A percentile compares a stretch with the other conserved stretches of the same genome.
Evolutionary conservation across 2,113 vertebrate genomes (phyloP).

Genomic region (Limanda limanda): DNA sequence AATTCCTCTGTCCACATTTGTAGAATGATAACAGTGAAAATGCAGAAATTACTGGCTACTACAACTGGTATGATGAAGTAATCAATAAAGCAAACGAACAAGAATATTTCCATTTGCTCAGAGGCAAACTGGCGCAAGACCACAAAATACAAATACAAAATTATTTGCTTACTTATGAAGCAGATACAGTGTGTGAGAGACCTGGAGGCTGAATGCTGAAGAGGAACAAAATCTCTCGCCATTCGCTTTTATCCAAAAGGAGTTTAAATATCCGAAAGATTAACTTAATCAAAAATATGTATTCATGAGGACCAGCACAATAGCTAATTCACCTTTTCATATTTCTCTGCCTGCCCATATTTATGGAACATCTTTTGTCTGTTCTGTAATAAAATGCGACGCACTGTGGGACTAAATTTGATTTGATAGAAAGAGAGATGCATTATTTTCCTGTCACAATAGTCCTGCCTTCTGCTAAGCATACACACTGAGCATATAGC

Average conservation of each 20-base stretch:
- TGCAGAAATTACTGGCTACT: background rate
- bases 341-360: slow-evolving; percentile 44
- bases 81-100: background rate
- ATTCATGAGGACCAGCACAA: slow-evolving; percentile 70
- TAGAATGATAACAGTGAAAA: background rate
- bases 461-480: slow-evolving; percentile 30
- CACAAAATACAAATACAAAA: slow-evolving; percentile 9
- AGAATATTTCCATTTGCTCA: background rate
- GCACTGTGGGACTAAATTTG: slow-evolving; percentile 52
- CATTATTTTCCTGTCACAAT: slow-evolving; percentile 54
- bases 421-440: slow-evolving; percentile 58
- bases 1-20: background rate
- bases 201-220: slow-evolving; percentile 21
- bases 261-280: slow-evolving; percentile 60
- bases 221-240: slow-evolving; percentile 16
- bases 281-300: slow-evolving; percentile 71
- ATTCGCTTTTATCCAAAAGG: slow-evolving; percentile 15
- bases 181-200: slow-evolving; percentile 24
- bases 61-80: background rate
- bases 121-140: background rate
- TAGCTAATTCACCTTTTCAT: slow-evolving; percentile 59
- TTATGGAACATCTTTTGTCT: slow-evolving; percentile 51
- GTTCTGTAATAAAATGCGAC: slow-evolving; percentile 48
- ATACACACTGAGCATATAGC: slow-evolving; percentile 11
- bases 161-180: slow-evolving; percentile 46